Conservation (phyloP, 2,797 vertebrate species). For the Benthosema pterotum region DNA sequence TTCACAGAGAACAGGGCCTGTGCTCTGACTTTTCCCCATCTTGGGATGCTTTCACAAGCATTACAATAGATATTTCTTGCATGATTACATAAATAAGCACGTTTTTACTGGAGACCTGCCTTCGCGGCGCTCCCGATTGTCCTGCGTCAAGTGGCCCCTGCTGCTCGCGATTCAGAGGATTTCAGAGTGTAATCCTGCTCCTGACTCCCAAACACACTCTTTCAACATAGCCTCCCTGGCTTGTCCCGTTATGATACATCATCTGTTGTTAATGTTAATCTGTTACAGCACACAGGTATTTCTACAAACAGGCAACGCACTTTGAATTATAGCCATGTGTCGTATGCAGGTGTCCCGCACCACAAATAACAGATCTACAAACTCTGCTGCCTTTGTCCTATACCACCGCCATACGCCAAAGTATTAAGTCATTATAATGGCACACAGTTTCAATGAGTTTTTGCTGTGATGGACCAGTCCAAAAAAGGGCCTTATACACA, state of each 20-base stretch:
- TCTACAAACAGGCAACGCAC: neutral
- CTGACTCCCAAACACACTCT: constrained; percentile 55
- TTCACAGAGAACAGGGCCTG: constrained; percentile 39
- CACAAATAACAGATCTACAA: too few species aligned
- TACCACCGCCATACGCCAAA: too few species aligned
- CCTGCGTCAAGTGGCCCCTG: constrained; percentile 64
- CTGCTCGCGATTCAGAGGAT: constrained; percentile 69
- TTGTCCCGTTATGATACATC: constrained; percentile 40
- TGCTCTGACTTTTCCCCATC: constrained; percentile 62
- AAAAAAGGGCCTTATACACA: constrained; percentile 11
- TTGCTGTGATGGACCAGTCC: neutral
- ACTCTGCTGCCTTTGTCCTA: too few species aligned
- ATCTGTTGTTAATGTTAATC: constrained; percentile 17
- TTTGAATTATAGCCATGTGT: too few species aligned
- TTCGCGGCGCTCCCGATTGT: constrained; percentile 58
- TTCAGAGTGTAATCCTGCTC: constrained; percentile 68
- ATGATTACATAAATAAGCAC: constrained; percentile 80
- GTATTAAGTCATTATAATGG: too few species aligned
- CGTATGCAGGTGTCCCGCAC: too few species aligned
- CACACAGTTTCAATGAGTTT: neutral
- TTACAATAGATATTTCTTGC: constrained; percentile 72
- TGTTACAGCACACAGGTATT: constrained; percentile 1
- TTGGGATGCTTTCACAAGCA: constrained; percentile 64
- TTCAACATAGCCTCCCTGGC: constrained; percentile 43
- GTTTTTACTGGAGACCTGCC: constrained; percentile 59